Percentiles rank a stretch among this genome's conserved stretches.
These are phyloP conservation scores for Cinclus cinclus DNA, from an alignment of 2,113 vertebrate genomes.

Conservation along the genomic window DNA sequence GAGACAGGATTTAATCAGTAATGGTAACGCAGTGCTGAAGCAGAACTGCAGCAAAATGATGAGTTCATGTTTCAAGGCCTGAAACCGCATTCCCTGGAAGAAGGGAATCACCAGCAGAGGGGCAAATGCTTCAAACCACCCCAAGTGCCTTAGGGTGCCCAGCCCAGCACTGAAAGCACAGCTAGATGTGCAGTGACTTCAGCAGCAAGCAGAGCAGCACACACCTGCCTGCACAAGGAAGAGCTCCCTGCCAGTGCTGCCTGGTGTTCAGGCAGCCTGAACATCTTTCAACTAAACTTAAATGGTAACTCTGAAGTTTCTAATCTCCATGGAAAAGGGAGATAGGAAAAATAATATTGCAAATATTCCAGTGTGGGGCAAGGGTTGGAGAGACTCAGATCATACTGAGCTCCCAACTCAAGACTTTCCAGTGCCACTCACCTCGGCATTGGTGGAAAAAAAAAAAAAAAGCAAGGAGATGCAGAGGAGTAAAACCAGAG, in stretches of 20 bases:
- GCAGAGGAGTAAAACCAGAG: background rate
- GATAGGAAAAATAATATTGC: background rate
- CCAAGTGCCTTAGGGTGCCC: background rate
- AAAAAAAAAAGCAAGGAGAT: background rate
- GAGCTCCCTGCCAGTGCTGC: background rate
- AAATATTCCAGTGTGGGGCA: background rate
- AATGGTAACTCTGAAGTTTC: background rate
- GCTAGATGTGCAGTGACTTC: background rate
- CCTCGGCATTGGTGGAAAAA: background rate
- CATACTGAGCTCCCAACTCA: background rate
- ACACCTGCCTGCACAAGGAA: background rate
- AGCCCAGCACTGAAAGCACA: background rate
- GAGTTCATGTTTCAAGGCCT: background rate
- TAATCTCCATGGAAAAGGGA: background rate
- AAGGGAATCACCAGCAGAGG: background rate
- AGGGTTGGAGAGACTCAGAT: background rate
- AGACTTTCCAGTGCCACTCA: background rate
- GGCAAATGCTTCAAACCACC: background rate
- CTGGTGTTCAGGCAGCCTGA: background rate
- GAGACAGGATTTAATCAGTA: background rate
- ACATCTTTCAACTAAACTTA: background rate
- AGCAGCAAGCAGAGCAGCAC: constrained; percentile 7
- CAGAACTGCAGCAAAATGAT: background rate
- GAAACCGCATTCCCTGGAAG: background rate
- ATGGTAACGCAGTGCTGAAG: background rate